These are phyloP conservation scores for Amphibalanus amphitrite DNA, from an alignment of 1,140 invertebrate genomes.

Conservation along the genomic window DNA sequence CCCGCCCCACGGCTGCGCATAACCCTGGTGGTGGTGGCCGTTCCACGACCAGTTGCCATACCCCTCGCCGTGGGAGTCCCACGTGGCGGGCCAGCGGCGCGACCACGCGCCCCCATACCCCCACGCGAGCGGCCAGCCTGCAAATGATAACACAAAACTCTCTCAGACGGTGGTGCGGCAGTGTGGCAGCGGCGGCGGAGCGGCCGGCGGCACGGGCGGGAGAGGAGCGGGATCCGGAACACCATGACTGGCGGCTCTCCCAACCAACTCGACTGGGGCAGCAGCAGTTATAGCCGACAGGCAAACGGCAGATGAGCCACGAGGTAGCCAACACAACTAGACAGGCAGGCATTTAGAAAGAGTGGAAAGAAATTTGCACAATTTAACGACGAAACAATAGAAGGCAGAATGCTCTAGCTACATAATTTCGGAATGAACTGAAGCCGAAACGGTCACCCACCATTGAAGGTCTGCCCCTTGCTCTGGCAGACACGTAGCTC, in stretches of 20 bases:
- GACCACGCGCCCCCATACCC: slow-evolving; percentile 62
- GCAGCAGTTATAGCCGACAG: background rate
- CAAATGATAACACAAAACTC: slow-evolving; percentile 19
- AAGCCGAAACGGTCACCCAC: background rate
- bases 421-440: background rate
- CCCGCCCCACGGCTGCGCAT: slow-evolving; percentile 46
- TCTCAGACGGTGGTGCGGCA: slow-evolving; percentile 14
- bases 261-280: background rate
- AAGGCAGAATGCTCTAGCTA: background rate
- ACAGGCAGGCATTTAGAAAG: background rate
- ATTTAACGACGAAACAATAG: background rate
- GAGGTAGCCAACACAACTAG: background rate
- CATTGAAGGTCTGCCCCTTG: background rate
- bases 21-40: background rate
- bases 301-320: background rate
- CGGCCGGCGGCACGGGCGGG: too few relatives aligned
- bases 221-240: background rate
- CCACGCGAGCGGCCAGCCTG: slow-evolving; percentile 65
- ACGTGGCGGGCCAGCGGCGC: slow-evolving; percentile 54
- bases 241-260: background rate
- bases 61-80: slow-evolving; percentile 39
- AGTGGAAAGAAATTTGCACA: background rate
- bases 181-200: too few relatives aligned
- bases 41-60: background rate
- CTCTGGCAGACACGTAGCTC: background rate